These are phyloP conservation scores for Helostoma temminkii DNA, from an alignment of 2,797 vertebrate species.

Conservation along the genomic window DNA sequence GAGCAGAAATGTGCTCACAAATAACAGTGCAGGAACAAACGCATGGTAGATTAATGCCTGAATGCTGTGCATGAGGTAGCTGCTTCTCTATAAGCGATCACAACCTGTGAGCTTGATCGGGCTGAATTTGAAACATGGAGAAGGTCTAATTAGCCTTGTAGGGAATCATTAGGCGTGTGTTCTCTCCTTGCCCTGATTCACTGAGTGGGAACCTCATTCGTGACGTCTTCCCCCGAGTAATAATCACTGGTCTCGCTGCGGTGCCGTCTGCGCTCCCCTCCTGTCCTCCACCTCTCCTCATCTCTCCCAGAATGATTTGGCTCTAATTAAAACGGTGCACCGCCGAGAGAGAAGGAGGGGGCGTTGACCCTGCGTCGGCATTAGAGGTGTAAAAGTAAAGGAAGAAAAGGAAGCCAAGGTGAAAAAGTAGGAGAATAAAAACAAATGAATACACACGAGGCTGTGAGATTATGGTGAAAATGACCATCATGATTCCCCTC, in stretches of 20 bases:
- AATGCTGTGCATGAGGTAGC: constrained; percentile 1
- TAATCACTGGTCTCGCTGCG: constrained; percentile 42
- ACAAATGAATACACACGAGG: background rate
- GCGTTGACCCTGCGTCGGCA: constrained; percentile 26
- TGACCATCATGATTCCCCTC: too few relatives aligned
- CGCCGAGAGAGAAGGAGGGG: constrained; percentile 20
- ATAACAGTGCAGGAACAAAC: constrained; percentile 1
- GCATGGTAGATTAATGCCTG: constrained; percentile 9
- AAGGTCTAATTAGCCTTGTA: constrained; percentile 64
- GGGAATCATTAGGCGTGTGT: constrained; percentile 53
- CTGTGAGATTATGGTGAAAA: too few relatives aligned
- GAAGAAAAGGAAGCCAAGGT: constrained; percentile 9
- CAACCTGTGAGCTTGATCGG: constrained; percentile 39
- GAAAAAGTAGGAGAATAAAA: constrained; percentile 1
- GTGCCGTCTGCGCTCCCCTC: constrained; percentile 19
- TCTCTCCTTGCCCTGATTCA: constrained; percentile 62
- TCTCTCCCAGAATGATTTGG: constrained; percentile 51
- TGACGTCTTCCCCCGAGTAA: constrained; percentile 43
- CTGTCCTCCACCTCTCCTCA: constrained; percentile 57
- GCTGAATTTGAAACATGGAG: constrained; percentile 42
- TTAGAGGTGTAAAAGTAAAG: constrained; percentile 15
- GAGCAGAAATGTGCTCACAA: constrained; percentile 3
- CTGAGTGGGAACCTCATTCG: constrained; percentile 39
- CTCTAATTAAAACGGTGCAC: constrained; percentile 58
- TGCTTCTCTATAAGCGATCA: constrained; percentile 31